Base-by-base conservation (phyloP, 2,888 invertebrate genomes). In the Clepsis dumicolana region DNA sequence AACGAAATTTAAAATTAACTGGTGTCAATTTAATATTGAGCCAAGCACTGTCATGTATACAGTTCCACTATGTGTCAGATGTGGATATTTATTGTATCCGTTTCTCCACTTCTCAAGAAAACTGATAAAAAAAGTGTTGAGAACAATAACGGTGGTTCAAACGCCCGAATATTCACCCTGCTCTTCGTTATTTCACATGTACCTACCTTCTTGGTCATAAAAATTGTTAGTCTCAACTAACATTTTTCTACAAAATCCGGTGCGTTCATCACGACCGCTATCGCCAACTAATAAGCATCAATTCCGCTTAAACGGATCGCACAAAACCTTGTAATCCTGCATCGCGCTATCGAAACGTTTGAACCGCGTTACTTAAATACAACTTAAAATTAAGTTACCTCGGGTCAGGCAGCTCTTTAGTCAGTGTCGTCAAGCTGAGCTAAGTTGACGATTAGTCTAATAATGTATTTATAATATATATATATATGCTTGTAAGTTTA, bases 381-480 rank as follows among this genome's bases (percentile, higher is more conserved):
- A n/a, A 16, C n/a, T 16, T 41, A 4, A 7, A 41, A n/a, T 4
- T n/a, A 16, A 0, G 4, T 41, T 4, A 1, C 4, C 4, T 16
- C 4, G 41, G 41, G 41, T 41, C 41, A 16, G 41, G 16, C 41
- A 16, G 41, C 41, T 16, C 41, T 16, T 41, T 4, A 41, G 16
- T 41, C 41, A 41, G 41, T 41, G n/a, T 41, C 41, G 41, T 41
- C 16, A 16, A 41, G 41, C 41, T 41, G 41, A 41, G n/a, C 41
- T 41, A 41, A 41, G 41, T 41, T 41, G 16, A 41, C 41, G 41
- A 41, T 41, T 41, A 41, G 41, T 41, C 41, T 16, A 16, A 41
- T 41, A 35, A 2, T 35, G n/a, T n/a, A n/a, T n/a, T n/a, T n/a
- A n/a, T n/a, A n/a, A n/a, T n/a, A n/a, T n/a, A n/a, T n/a, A n/a